Evolutionary conservation across 1,140 invertebrate genomes (phyloP), one percentile per base, ranked within the genome.

Genomic region (Daktulosphaira vitifoliae): DNA sequence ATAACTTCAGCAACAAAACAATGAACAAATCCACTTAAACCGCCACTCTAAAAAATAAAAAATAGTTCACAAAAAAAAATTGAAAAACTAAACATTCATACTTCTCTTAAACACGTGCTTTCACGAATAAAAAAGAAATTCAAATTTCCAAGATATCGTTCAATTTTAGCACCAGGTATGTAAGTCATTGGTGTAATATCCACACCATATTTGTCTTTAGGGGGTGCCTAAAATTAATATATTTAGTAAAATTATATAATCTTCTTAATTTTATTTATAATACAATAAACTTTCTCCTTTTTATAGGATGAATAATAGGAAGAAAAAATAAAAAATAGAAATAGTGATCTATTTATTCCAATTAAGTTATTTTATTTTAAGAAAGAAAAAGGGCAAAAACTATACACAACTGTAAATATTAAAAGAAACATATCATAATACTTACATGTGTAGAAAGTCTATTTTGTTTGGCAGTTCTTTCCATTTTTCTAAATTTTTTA

Each of bases 51-150:
- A 44, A 16, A 65, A 53, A 53, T 42, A 62, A 16, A 39, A 18
- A 26, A 25, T 2, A 46, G 3, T 42, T 15, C 29, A 33, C 5
- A 33, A 33, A 6, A 33, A 11, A 26, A 65, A 7, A n/a, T 22
- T 15, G 20, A 25, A 18, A 23, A 13, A n/a, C n/a, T n/a, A 8
- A 20, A 25, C 33, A 69, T 59, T 67, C 71, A 72, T 76, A 88
- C 86, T 78, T 96, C 93, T 72, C 91, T 77, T 67, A 96, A 87
- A 29, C 88, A 90, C 1, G 90, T 95, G 65, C 88, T 92, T 78
- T 98, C 94, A 56, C 94, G 78, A 68, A 98, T 96, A 70, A 97
- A 94, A 76, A 96, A 92, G 72, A 96, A 93, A 72, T 96, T 93
- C 53, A 96, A 79, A 75, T 96, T 92, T 64, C 93, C 94, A 65